Percentiles rank a stretch among this genome's conserved stretches.
Conservation (phyloP, 2,888 invertebrate species). For the Steinernema carpocapsae region DNA sequence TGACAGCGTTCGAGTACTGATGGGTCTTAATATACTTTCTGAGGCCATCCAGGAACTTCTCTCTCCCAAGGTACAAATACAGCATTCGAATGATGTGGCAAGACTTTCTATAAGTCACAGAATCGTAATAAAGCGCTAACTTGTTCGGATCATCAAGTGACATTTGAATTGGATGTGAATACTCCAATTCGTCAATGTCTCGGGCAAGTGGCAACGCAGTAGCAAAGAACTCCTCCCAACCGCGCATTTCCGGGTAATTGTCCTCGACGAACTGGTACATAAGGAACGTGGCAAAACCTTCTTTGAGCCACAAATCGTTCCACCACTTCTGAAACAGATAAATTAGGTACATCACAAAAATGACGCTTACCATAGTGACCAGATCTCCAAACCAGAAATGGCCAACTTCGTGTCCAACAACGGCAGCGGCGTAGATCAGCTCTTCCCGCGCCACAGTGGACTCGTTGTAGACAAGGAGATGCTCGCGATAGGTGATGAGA, state of each 20-base stretch:
- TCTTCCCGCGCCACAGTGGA: not conserved
- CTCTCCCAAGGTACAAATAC: not conserved
- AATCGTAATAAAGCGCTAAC: not conserved
- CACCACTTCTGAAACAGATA: conserved; percentile 6
- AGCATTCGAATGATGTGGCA: not conserved
- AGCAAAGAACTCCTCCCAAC: too few relatives aligned
- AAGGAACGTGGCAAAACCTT: not conserved
- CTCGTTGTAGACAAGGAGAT: not conserved
- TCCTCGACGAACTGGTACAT: conserved; percentile 7
- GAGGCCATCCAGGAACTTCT: not conserved
- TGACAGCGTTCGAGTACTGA: not conserved
- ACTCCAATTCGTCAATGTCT: not conserved
- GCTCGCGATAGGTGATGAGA: not conserved
- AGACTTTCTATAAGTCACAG: not conserved
- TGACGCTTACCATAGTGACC: not conserved
- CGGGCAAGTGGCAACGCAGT: too few relatives aligned
- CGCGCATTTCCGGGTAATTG: not conserved
- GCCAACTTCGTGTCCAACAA: not conserved
- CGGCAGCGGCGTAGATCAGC: not conserved
- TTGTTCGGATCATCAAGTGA: not conserved
- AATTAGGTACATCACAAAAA: not conserved
- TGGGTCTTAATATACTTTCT: not conserved
- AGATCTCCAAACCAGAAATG: not conserved
- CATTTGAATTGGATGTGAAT: not conserved
- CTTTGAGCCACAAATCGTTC: not conserved